A percentile compares a stretch with the other conserved stretches of the same genome.
These are phyloP conservation scores for Cryptocephalus primarius DNA, from an alignment of 2,888 invertebrate species.

Conservation along the genomic window DNA sequence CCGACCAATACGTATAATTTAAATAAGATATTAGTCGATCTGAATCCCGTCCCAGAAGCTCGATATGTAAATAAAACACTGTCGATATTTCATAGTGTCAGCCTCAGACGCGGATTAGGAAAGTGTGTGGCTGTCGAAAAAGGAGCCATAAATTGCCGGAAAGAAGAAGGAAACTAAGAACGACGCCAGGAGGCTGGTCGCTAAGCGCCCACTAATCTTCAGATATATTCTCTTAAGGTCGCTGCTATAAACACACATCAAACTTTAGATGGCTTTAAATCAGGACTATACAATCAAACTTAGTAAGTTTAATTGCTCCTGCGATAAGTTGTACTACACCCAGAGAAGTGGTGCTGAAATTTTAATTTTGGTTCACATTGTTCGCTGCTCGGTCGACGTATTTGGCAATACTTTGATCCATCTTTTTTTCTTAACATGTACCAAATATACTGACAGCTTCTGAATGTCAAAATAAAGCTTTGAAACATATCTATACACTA, in stretches of 20 bases:
- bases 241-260: constrained; percentile 12
- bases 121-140: constrained; percentile 17
- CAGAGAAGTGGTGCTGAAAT: no score
- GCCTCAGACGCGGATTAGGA: constrained; percentile 12
- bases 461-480: no score
- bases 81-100: constrained; percentile 15
- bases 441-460: no score
- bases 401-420: no score
- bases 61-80: constrained; percentile 13
- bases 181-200: constrained; percentile 13
- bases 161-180: constrained; percentile 11
- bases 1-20: no score
- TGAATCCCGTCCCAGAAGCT: neutral
- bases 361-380: no score
- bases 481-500: no score
- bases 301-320: constrained; percentile 3
- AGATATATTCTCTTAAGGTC: constrained; percentile 11
- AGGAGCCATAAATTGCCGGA: constrained; percentile 14
- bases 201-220: constrained; percentile 14
- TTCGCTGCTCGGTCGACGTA: no score
- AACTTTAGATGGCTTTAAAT: constrained; percentile 7
- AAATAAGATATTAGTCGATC: no score
- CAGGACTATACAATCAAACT: constrained; percentile 5
- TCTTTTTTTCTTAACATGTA: no score
- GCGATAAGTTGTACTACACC: no score